Conservation (phyloP, 2,888 invertebrate species). For the Standfussiana lucernea region DNA sequence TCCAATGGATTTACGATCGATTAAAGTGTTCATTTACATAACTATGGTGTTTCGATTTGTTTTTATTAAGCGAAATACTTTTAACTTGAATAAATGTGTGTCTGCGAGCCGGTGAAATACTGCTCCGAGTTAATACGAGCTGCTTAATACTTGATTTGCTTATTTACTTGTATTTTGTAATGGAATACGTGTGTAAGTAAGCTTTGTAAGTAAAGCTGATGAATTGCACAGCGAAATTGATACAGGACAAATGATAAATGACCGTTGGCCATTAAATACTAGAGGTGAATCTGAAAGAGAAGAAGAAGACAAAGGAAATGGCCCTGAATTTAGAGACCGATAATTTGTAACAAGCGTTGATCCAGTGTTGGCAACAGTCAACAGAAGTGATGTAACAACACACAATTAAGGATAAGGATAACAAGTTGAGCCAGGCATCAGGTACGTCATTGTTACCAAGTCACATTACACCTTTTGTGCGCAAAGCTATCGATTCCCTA, state of each 20-base stretch:
- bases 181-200: neutral
- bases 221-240: slow-evolving; percentile 12
- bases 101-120: slow-evolving; percentile 35
- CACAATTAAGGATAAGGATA: slow-evolving; percentile 44
- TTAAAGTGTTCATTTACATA: slow-evolving; percentile 63
- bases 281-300: neutral
- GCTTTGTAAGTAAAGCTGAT: slow-evolving; percentile 14
- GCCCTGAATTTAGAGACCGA: neutral
- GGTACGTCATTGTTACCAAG: slow-evolving; percentile 52
- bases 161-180: slow-evolving; percentile 32
- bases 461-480: slow-evolving; percentile 60
- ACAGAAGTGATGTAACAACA: slow-evolving; percentile 11
- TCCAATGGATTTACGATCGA: slow-evolving; percentile 62
- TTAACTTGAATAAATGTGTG: slow-evolving; percentile 50
- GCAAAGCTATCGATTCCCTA: slow-evolving; percentile 59
- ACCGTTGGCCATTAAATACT: neutral
- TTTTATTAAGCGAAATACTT: slow-evolving; percentile 56
- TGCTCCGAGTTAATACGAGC: slow-evolving; percentile 13
- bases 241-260: slow-evolving; percentile 3
- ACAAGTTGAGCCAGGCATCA: slow-evolving; percentile 26
- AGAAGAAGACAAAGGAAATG: neutral
- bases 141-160: slow-evolving; percentile 12
- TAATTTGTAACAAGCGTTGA: slow-evolving; percentile 10
- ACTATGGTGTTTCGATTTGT: slow-evolving; percentile 57
- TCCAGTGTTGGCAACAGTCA: slow-evolving; percentile 12